Evolutionary conservation across 2,888 invertebrate genomes (phyloP), one percentile per base, ranked within the genome.

Genomic region (Osedax frankpressi): DNA sequence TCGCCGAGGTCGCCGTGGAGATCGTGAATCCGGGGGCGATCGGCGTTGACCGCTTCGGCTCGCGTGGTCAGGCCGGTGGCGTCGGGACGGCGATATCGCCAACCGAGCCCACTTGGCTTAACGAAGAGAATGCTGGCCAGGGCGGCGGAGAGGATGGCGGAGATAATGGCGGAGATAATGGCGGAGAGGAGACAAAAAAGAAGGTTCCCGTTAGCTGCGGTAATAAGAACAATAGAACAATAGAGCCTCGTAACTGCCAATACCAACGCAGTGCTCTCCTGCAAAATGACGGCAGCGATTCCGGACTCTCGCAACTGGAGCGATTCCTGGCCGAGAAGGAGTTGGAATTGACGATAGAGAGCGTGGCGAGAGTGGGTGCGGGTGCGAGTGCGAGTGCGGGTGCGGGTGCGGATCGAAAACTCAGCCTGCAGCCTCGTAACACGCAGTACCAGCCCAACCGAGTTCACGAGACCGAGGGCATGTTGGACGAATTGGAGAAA

Each of bases 241-340:
- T 76, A 11, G 60, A 74, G 30, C 77, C 77, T 3, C 72, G 77
- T 0, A 75, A 72, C 27, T 70, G 44, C 27, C 77, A 77, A 70
- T 77, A 77, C 65, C 74, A 77, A 60, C 72, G 75, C 28, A 75
- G 77, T 28, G 73, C 75, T 3, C 74, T 77, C 27, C 77, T 77
- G 26, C 76, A 77, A 70, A 63, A 28, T 26, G 68, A 73, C 2
- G 11, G 11, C 44, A 44, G 19, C 11, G 44, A 44, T 19, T 30
- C 70, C 11, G 77, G 76, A 2, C 30, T 75, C 44, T 73, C 75
- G 1, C 73, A 75, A 28, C 72, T 77, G n/a, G 77, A 77, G 44
- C 60, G 72, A 68, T 74, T 77, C 24, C 65, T 77, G n/a, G 27
- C 69, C n/a, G 75, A 77, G 71, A 75, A 75, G 29, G 75, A 77